These are phyloP conservation scores for Thalpophila matura DNA, from an alignment of 2,888 invertebrate species.

Conservation along the genomic window DNA sequence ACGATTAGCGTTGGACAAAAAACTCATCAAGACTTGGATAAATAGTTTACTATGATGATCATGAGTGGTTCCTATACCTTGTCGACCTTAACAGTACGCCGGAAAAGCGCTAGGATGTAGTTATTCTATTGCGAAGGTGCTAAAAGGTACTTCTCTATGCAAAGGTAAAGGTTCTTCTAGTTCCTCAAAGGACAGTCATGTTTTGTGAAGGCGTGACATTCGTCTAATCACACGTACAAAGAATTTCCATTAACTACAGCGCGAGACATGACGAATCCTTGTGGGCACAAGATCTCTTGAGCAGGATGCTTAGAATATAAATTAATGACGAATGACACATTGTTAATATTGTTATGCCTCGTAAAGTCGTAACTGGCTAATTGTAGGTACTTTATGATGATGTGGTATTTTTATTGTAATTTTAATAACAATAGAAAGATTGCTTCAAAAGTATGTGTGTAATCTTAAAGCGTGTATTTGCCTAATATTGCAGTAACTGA, in stretches of 20 bases:
- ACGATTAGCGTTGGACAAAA: constrained; percentile 4
- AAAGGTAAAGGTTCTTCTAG: constrained; percentile 53
- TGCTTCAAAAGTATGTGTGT: constrained; percentile 47
- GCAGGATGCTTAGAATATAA: constrained; percentile 66
- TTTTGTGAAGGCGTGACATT: constrained; percentile 54
- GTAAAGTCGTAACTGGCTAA: constrained; percentile 14
- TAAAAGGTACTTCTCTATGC: constrained; percentile 46
- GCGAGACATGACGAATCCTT: constrained; percentile 65
- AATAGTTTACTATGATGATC: constrained; percentile 8
- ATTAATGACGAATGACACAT: constrained; percentile 63
- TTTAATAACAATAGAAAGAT: constrained; percentile 57
- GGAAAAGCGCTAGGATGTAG: constrained; percentile 41
- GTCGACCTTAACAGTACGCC: constrained; percentile 27
- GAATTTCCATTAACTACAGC: constrained; percentile 49
- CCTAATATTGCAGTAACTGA: constrained; percentile 56
- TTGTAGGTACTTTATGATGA: constrained; percentile 41
- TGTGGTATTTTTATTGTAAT: constrained; percentile 53
- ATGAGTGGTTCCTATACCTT: constrained; percentile 3
- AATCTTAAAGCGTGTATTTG: constrained; percentile 54
- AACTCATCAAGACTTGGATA: not conserved
- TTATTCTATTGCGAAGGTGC: constrained; percentile 32
- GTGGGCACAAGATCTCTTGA: constrained; percentile 60
- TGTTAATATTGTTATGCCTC: constrained; percentile 39
- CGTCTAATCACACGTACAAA: constrained; percentile 51
- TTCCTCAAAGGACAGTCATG: constrained; percentile 44